Conservation (phyloP, 2,113 vertebrate genomes). For the Puma concolor region DNA sequence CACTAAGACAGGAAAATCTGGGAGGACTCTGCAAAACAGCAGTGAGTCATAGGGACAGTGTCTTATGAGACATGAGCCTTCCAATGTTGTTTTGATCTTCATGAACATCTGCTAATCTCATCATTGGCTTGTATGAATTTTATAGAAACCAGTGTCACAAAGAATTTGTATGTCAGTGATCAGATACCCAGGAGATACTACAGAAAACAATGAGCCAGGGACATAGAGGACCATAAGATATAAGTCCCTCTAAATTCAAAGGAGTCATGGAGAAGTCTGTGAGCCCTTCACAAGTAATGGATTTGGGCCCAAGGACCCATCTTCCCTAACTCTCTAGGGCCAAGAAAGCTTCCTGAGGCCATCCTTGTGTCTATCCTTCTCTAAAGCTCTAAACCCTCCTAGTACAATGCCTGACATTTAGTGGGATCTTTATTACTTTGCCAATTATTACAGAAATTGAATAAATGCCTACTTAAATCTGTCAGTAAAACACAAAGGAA, state of each 20-base stretch:
- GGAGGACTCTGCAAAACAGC: neutral
- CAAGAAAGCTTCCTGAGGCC: neutral
- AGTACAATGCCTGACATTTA: neutral
- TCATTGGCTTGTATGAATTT: neutral
- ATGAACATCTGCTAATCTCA: neutral
- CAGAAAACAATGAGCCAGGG: neutral
- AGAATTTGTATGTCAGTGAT: neutral
- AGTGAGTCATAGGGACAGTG: neutral
- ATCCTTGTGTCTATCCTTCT: rapidly evolving
- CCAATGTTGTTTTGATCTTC: neutral
- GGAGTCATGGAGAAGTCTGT: neutral
- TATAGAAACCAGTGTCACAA: neutral
- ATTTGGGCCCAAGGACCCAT: neutral
- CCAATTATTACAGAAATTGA: neutral
- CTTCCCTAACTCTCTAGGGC: neutral
- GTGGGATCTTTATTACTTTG: neutral
- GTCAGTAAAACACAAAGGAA: neutral
- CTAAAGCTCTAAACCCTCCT: neutral
- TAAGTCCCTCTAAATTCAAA: neutral
- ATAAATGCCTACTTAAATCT: neutral
- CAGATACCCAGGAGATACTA: neutral
- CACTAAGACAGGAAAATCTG: rapidly evolving
- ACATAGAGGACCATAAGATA: neutral
- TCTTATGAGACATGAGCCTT: rapidly evolving
- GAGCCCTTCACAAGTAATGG: neutral